Conservation (phyloP, 2,797 vertebrate genomes). For the Bufotes viridis region DNA sequence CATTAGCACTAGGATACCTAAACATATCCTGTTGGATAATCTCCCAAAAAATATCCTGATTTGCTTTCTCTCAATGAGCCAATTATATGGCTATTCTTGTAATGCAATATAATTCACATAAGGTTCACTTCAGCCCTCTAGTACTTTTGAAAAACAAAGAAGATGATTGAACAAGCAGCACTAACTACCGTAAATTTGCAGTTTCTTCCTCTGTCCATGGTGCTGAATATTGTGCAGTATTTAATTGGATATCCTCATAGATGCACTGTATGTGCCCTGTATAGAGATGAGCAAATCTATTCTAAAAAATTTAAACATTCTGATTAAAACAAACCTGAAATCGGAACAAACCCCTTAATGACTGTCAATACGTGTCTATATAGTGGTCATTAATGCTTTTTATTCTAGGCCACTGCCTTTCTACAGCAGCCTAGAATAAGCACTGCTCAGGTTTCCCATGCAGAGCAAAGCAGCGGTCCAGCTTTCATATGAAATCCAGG, state of each 20-base stretch:
- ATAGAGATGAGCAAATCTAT: neutral
- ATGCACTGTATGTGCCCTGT: neutral
- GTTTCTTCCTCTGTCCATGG: slow-evolving; percentile 33
- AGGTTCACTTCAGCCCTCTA: neutral
- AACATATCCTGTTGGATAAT: neutral
- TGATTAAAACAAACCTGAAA: no score
- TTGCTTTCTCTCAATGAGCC: neutral
- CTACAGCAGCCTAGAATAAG: no score
- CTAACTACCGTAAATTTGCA: neutral
- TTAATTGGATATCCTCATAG: neutral
- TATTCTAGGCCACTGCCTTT: no score
- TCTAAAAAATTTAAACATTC: neutral
- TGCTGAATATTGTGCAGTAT: neutral
- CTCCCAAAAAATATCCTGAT: neutral
- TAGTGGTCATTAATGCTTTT: no score
- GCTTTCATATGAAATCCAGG: no score
- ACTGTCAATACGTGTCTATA: no score
- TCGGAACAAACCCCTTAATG: no score
- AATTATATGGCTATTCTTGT: neutral
- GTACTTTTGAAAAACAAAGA: neutral
- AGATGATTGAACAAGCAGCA: neutral
- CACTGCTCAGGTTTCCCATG: no score
- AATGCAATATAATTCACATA: neutral
- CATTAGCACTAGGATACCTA: no score
- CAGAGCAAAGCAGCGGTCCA: no score